Percentiles rank a stretch among this genome's conserved stretches.
phyloP scores from a whole-genome alignment of 2,113 vertebrate genomes.

The Mesitornis unicolor region DNA sequence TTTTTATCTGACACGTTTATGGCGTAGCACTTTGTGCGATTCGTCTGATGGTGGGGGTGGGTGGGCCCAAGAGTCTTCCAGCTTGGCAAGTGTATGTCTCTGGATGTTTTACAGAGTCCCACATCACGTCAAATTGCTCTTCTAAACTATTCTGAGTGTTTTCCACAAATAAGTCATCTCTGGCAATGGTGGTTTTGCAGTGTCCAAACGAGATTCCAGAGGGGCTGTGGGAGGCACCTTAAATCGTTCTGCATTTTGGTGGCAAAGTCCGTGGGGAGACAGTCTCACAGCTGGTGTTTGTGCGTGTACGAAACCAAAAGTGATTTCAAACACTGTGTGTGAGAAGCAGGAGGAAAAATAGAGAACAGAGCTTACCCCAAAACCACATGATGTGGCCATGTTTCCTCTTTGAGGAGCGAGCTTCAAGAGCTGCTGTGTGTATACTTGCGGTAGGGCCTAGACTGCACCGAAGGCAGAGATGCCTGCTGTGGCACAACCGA shows the following conservation, averaged over 20 bases:
- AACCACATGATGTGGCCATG: neutral
- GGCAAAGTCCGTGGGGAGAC: neutral
- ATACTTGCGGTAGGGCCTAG: neutral
- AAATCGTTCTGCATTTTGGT: neutral
- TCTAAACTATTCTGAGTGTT: neutral
- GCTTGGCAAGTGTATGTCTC: neutral
- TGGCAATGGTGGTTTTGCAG: neutral
- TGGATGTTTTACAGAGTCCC: neutral
- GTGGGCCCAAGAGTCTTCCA: neutral
- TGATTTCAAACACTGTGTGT: neutral
- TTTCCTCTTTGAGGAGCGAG: neutral
- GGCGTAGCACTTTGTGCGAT: neutral
- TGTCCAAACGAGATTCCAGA: neutral
- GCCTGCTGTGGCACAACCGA: fast-evolving
- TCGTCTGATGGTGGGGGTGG: neutral
- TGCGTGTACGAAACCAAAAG: neutral
- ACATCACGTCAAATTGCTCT: neutral
- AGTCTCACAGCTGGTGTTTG: fast-evolving
- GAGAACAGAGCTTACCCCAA: neutral
- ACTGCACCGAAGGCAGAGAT: neutral
- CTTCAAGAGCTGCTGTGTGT: fast-evolving
- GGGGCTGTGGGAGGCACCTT: neutral
- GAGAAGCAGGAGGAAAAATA: neutral
- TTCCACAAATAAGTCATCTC: neutral
- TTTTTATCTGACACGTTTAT: neutral